These are phyloP conservation scores for Dilophus febrilis DNA, from an alignment of 2,888 invertebrate species.

Conservation along the genomic window DNA sequence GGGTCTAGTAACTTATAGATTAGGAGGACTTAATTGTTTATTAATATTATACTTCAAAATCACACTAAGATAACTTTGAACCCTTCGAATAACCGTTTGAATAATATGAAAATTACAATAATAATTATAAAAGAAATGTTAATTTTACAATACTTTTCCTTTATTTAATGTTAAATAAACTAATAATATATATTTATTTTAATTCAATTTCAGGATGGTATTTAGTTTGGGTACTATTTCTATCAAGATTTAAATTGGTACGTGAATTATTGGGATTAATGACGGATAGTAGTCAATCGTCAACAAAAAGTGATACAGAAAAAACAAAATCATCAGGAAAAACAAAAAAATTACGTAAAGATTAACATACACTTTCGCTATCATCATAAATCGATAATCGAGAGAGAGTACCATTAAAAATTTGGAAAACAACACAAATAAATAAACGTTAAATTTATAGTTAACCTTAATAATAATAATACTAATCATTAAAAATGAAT, in stretches of 20 bases:
- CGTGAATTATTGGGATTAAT: slow-evolving; percentile 65
- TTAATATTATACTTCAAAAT: no score
- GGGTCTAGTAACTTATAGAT: no score
- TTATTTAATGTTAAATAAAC: slow-evolving; percentile 3
- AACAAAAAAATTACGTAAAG: slow-evolving; percentile 35
- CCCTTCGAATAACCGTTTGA: slow-evolving; percentile 1
- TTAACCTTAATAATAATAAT: slow-evolving; percentile 7
- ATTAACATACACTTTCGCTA: no score
- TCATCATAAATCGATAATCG: slow-evolving; percentile 2
- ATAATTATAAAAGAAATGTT: neutral
- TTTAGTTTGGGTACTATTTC: slow-evolving; percentile 77
- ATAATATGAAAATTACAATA: neutral
- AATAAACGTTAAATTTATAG: slow-evolving; percentile 1
- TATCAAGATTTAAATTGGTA: slow-evolving; percentile 74
- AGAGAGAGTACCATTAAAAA: slow-evolving; percentile 6
- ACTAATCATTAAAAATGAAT: slow-evolving; percentile 41
- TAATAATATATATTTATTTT: no score
- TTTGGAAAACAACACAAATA: slow-evolving; percentile 6
- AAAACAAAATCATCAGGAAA: slow-evolving; percentile 33
- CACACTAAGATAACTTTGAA: neutral
- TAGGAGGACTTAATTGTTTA: no score
- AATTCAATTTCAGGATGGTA: slow-evolving; percentile 61
- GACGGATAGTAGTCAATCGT: slow-evolving; percentile 43
- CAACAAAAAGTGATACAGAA: slow-evolving; percentile 35
- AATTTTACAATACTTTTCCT: slow-evolving; percentile 2